phyloP scores from a whole-genome alignment of 2,888 invertebrate genomes.

The Conops quadrifasciatus region DNA sequence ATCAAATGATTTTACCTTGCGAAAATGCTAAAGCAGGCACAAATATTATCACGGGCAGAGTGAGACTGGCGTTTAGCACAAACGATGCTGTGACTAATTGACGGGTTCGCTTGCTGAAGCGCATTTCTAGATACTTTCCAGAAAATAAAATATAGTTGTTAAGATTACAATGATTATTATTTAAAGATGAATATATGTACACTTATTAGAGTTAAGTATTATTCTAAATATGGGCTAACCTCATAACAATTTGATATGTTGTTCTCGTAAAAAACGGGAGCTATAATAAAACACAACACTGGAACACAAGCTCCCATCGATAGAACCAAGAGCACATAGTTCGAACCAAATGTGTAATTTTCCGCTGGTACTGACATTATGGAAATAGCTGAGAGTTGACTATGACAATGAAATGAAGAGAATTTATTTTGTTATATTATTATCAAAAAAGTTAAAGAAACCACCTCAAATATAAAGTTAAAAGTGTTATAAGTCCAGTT shows the following conservation, averaged over 20 bases:
- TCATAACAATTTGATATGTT: slow-evolving; percentile 67
- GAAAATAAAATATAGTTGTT: slow-evolving; percentile 1
- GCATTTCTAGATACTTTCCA: slow-evolving; percentile 59
- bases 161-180: too few relatives aligned
- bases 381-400: slow-evolving; percentile 69
- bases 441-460: not conserved
- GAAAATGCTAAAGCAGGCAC: slow-evolving; percentile 60
- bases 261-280: slow-evolving; percentile 67
- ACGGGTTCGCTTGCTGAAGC: slow-evolving; percentile 57
- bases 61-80: slow-evolving; percentile 53
- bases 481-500: not conserved
- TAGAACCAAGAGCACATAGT: slow-evolving; percentile 63
- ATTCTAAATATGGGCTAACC: slow-evolving; percentile 52
- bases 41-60: slow-evolving; percentile 61
- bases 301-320: slow-evolving; percentile 62
- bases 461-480: not conserved
- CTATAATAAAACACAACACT: slow-evolving; percentile 60
- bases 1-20: slow-evolving; percentile 54
- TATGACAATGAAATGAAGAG: slow-evolving; percentile 44
- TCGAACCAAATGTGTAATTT: slow-evolving; percentile 67
- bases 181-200: too few relatives aligned
- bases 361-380: slow-evolving; percentile 69
- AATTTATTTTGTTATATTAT: not conserved
- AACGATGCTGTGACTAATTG: slow-evolving; percentile 58
- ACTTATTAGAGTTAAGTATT: too few relatives aligned